Conservation (phyloP, 2,888 invertebrate genomes). For the Nomada ruficornis region DNA sequence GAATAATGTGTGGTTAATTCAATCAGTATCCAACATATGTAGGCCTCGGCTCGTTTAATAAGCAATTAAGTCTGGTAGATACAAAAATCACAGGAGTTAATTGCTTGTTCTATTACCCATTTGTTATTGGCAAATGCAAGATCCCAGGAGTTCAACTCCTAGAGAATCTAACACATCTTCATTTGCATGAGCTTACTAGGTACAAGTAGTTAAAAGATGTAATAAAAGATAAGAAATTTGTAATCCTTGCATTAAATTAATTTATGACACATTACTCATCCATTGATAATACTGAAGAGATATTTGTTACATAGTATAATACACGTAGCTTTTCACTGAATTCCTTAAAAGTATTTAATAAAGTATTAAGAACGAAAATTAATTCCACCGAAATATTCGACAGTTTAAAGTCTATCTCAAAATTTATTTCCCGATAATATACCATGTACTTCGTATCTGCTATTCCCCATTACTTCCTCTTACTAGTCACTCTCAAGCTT, state of each 20-base stretch:
- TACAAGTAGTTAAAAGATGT: too few species aligned
- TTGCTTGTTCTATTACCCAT: neutral
- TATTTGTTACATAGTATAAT: too few species aligned
- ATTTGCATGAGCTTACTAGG: neutral
- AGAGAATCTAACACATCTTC: neutral
- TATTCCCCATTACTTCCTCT: neutral
- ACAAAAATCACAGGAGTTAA: neutral
- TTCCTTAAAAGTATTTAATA: too few species aligned
- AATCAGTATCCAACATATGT: neutral
- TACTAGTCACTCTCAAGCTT: neutral
- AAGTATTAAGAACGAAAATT: too few species aligned
- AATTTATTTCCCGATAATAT: too few species aligned
- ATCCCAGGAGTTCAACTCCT: neutral
- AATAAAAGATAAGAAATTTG: too few species aligned
- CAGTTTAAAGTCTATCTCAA: too few species aligned
- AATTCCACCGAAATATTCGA: too few species aligned
- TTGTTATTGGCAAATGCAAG: neutral
- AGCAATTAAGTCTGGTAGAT: neutral
- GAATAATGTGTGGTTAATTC: neutral
- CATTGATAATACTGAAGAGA: too few species aligned
- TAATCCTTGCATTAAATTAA: neutral
- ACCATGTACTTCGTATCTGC: too few species aligned
- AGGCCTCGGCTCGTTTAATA: neutral
- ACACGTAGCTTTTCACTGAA: too few species aligned
- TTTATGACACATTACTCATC: neutral